Base-by-base conservation (phyloP, 2,797 vertebrate genomes). In the Neosilurus mollespiculum region DNA sequence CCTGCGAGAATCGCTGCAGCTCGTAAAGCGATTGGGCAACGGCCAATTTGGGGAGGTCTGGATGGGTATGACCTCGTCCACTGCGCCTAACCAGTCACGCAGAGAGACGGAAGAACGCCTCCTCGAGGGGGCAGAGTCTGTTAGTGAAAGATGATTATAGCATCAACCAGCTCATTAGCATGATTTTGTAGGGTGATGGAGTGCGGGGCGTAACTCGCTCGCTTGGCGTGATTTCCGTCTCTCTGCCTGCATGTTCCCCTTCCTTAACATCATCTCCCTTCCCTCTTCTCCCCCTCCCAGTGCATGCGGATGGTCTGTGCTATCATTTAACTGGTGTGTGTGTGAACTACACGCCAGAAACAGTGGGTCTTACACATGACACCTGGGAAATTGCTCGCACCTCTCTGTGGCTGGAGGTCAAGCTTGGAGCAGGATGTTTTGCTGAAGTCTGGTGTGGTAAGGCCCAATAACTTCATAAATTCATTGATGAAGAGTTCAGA, bases 21-120 rank as follows among this genome's bases (percentile, higher is more conserved):
- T 99, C 92, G 97, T 98, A 95, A 98, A 98, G 95, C 97, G 97
- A 91, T 96, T 98, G 87, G 98, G 98, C 91, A 98, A 98, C 89
- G 97, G 97, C 95, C 97, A 99, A 95, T 98, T 98, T 95, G 97
- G 97, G 96, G 98, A 99, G 97, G 97, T 98, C 94, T 99, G 97
- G 98, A 99, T 98, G 96, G 97, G 97, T 98, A 99, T 91, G 97
- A 93, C 92, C 90, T 92, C 90, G 89, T 90, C 91, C 90, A 86
- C 91, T 93, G 90, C 84, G 62, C 34, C 56, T 59, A 87, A 81
- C 90, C 88, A 43, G 80, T 85, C 87, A 88, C 58, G 86, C 77
- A 89, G 87, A 90, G 91, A 84, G 93, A 90, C 94, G 94, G 96
- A 96, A 94, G 93, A 91, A 93, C 91, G 89, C 89, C 87, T 43